Evolutionary conservation across 2,888 invertebrate species (phyloP).

Genomic region (Eristalis arbustorum): DNA sequence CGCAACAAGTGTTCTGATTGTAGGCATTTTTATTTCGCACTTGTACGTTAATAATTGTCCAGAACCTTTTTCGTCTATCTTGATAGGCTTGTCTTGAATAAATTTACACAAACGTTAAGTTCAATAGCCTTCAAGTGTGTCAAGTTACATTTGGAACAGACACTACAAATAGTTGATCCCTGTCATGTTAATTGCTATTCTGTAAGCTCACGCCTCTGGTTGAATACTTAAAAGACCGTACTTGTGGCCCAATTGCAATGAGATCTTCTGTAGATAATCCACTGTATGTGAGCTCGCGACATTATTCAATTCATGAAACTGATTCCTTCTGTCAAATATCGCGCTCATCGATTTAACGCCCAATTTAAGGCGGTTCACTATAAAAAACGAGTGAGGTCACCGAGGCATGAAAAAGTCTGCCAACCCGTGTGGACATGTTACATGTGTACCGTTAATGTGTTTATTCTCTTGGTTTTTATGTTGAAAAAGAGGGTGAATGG

Average conservation of each 20-base stretch:
- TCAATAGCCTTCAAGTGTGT: background rate
- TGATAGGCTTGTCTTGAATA: background rate
- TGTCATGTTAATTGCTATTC: background rate
- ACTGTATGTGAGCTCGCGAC: background rate
- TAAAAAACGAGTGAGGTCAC: slow-evolving; percentile 12
- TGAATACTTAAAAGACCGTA: background rate
- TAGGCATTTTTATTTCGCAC: background rate
- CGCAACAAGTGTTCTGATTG: background rate
- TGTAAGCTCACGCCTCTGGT: background rate
- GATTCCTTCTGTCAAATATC: background rate
- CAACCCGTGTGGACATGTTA: background rate
- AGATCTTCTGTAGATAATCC: background rate
- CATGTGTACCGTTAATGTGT: slow-evolving; percentile 3
- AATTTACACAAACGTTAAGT: background rate
- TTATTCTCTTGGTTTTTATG: background rate
- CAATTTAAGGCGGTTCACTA: slow-evolving; percentile 17
- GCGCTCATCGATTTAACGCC: slow-evolving; percentile 26
- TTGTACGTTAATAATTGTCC: background rate
- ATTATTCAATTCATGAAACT: background rate
- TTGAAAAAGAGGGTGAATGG: background rate
- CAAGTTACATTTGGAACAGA: background rate
- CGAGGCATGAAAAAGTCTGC: slow-evolving; percentile 21
- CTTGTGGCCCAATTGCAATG: background rate
- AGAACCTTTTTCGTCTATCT: background rate
- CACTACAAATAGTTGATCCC: background rate